Base-by-base conservation (phyloP, 2,797 vertebrate species). In the Trachops cirrhosus region DNA sequence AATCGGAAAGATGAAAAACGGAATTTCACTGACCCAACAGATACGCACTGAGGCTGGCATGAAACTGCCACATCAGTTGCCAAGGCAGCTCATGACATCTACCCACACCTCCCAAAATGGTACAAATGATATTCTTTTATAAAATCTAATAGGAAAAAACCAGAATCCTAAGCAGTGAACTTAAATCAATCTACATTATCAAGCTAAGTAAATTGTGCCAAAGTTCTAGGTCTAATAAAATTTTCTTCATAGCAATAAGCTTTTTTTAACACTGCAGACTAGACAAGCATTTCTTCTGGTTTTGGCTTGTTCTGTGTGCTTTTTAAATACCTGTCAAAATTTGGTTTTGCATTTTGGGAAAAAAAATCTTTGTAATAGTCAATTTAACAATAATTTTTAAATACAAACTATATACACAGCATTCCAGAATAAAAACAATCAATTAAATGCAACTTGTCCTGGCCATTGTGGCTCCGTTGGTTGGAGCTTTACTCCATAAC, bases 271-370 rank as follows among this genome's bases (percentile, higher is more conserved):
- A 86, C 44, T 75, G 12, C 18, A 48, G 12, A 70, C 29, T 54
- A 73, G 11, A 50, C 9, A 83, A 73, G 11, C 34, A 86, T 77
- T 82, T 89, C 39, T 86, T 75, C 54, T 34, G 18, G 22, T 37
- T 78, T 64, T 34, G 41, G 22, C n/a, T 79, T 74, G 37, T 48
- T 48, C 34, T 54, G 21, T 78, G 59, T 52, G 4, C 57, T 85
- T 68, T 96, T 78, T n/a, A 85, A 91, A 84, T 14, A 96, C n/a
- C 12, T 82, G n/a, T 59, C 44, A 90, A 88, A 91, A 62, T 78
- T n/a, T 64, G 59, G 59, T 67, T 94, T 90, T 85, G 41, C 22
- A 71, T 75, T 85, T 93, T 70, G 32, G 41, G 41, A 6, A 64
- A 82, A 54, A 90, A 50, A 32, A 91, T 74, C 83, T 80, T 39